Percentiles rank a stretch among this genome's conserved stretches.
Evolutionary conservation across 2,797 vertebrate species (phyloP).

Genomic region (Margarornis squamiger): DNA sequence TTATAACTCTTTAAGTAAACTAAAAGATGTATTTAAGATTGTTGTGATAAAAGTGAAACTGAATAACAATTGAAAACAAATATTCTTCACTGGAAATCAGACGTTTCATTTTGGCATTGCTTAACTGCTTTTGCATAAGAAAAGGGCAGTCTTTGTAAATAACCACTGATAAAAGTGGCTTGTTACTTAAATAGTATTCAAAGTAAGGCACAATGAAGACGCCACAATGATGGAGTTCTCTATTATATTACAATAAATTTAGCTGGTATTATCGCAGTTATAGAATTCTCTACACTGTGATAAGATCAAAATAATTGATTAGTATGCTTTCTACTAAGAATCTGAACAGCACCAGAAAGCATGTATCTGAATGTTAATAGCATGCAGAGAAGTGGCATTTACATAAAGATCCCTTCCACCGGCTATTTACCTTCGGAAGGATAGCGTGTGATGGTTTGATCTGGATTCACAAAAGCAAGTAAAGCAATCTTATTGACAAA

Average conservation of each 20-base stretch:
- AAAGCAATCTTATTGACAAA: not conserved
- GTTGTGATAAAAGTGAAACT: not conserved
- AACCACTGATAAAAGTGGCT: not conserved
- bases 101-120: not conserved
- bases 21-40: not conserved
- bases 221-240: conserved; percentile 60
- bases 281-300: conserved; percentile 36
- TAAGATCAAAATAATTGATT: conserved; percentile 65
- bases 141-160: conserved; percentile 30
- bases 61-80: not conserved
- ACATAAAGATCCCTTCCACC: conserved; percentile 35
- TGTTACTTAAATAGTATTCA: conserved; percentile 33
- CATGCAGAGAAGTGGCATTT: conserved; percentile 39
- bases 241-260: conserved; percentile 55
- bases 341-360: not conserved
- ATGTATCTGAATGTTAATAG: conserved; percentile 41
- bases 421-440: conserved; percentile 40
- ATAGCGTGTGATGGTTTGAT: not conserved
- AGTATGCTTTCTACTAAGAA: conserved; percentile 27
- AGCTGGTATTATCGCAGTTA: conserved; percentile 45
- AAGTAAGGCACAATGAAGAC: conserved; percentile 37
- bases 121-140: not conserved
- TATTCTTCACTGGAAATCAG: not conserved
- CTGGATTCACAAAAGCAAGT: not conserved
- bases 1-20: not conserved